Evolutionary conservation across 2,113 vertebrate genomes (phyloP).

Genomic region (Aegithalos caudatus): DNA sequence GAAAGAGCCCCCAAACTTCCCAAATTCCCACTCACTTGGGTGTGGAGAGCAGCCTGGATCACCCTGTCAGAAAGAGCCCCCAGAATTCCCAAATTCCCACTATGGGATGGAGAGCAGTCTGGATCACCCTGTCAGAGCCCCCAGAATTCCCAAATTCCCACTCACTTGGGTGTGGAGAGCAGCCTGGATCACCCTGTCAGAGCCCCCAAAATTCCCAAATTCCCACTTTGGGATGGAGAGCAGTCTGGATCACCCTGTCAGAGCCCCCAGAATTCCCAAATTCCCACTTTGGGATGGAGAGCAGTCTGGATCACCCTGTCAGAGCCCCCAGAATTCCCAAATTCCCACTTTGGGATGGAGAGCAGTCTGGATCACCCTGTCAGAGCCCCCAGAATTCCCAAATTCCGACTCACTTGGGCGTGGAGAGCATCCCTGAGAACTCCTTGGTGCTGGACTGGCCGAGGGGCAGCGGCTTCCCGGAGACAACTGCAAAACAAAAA

Average conservation of each 20-base stretch:
- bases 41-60: constrained; percentile 76
- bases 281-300: constrained; percentile 81
- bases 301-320: constrained; percentile 26
- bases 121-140: accelerated
- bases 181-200: background rate
- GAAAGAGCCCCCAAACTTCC: background rate
- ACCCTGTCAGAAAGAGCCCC: background rate
- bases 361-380: constrained; percentile 62
- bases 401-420: constrained; percentile 80
- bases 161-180: constrained; percentile 85
- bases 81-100: no score
- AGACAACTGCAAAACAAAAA: constrained; percentile 43
- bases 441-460: constrained; percentile 78
- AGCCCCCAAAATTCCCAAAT: background rate
- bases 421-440: constrained; percentile 83
- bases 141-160: background rate
- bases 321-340: background rate
- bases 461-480: constrained; percentile 81
- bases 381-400: background rate
- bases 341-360: constrained; percentile 79
- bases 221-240: constrained; percentile 83
- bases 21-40: constrained; percentile 78
- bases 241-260: background rate
- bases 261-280: background rate
- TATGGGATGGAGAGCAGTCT: constrained; percentile 84